These are phyloP conservation scores for Pentalonia nigronervosa DNA, from an alignment of 1,140 invertebrate genomes.

Conservation along the genomic window DNA sequence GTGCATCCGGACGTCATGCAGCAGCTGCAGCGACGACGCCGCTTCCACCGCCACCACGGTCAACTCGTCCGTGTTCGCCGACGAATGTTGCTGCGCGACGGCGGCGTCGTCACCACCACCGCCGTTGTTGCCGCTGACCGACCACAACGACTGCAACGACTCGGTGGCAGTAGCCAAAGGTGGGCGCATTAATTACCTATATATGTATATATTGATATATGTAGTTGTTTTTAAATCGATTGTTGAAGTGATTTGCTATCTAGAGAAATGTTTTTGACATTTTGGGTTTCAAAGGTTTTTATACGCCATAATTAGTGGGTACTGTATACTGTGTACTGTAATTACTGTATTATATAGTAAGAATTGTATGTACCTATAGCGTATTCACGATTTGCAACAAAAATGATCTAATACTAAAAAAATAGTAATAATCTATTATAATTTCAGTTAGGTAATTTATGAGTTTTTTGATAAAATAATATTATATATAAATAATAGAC, in stretches of 20 bases:
- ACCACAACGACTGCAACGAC: neutral
- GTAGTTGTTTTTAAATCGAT: too few relatives aligned
- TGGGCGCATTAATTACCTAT: neutral
- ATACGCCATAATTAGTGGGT: too few relatives aligned
- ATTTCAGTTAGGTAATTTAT: too few relatives aligned
- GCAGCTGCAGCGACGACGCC: conserved; percentile 62
- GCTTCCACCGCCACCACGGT: conserved; percentile 53
- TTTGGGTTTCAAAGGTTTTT: too few relatives aligned
- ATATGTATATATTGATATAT: too few relatives aligned
- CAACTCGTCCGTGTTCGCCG: conserved; percentile 71
- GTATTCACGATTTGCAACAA: neutral
- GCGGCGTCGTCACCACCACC: neutral
- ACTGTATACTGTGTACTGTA: too few relatives aligned
- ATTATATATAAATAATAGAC: neutral
- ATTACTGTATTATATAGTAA: too few relatives aligned
- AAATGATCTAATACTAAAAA: neutral
- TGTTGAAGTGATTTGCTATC: neutral
- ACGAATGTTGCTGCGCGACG: conserved; percentile 63
- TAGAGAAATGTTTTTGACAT: neutral
- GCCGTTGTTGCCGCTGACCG: neutral
- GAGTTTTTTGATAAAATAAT: neutral
- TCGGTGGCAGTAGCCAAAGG: neutral
- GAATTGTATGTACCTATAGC: too few relatives aligned
- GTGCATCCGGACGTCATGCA: conserved; percentile 78
- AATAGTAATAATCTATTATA: neutral